These are phyloP conservation scores for Pelosia muscerda DNA, from an alignment of 2,888 invertebrate species.

Conservation along the genomic window DNA sequence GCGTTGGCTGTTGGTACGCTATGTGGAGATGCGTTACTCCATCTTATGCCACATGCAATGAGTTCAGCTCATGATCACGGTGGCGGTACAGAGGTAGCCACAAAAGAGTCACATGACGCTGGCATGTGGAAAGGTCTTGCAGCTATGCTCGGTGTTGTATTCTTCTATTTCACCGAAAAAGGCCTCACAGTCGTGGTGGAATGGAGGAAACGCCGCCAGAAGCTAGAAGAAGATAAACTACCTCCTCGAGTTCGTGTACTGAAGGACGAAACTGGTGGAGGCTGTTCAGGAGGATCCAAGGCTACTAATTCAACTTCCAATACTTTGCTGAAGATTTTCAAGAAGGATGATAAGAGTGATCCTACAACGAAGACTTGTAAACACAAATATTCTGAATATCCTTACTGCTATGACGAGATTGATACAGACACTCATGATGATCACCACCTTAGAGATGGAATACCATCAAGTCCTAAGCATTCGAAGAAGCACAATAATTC, in stretches of 20 bases:
- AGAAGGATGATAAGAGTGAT: constrained; percentile 76
- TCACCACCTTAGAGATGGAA: constrained; percentile 83
- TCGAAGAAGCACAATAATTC: constrained; percentile 79
- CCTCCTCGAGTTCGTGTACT: constrained; percentile 91
- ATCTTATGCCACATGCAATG: constrained; percentile 95
- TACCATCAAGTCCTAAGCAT: constrained; percentile 78
- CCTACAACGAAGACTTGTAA: constrained; percentile 91
- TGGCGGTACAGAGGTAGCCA: constrained; percentile 54
- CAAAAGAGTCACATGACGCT: constrained; percentile 84
- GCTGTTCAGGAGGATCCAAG: constrained; percentile 73
- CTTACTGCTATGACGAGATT: constrained; percentile 95
- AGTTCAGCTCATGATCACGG: constrained; percentile 69
- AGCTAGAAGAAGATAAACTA: constrained; percentile 88
- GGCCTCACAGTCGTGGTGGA: constrained; percentile 92
- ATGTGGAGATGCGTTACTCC: constrained; percentile 96
- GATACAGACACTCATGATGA: constrained; percentile 90
- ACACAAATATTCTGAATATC: constrained; percentile 95
- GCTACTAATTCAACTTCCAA: constrained; percentile 78
- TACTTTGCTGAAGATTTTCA: constrained; percentile 78
- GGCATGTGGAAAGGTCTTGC: constrained; percentile 95
- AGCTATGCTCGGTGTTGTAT: constrained; percentile 93
- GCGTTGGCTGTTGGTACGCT: constrained; percentile 97
- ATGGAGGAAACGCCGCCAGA: constrained; percentile 92
- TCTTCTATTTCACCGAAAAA: constrained; percentile 96
- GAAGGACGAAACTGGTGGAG: constrained; percentile 88